Evolutionary conservation across 2,888 invertebrate species (phyloP).

Genomic region (Acanthopleura granulata): DNA sequence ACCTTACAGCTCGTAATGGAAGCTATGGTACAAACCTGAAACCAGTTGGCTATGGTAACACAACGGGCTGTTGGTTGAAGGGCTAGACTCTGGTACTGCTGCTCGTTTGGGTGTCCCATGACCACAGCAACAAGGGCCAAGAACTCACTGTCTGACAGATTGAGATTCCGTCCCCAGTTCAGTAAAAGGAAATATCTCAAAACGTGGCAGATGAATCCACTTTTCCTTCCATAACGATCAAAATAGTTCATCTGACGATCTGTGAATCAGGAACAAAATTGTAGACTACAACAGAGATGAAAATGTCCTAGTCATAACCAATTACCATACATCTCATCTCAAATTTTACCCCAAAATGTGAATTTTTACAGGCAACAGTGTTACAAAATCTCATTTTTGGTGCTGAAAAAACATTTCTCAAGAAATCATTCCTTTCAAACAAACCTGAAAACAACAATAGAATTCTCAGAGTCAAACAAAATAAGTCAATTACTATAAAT

Average conservation of each 20-base stretch:
- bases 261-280: constrained; percentile 18
- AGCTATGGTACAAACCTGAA: constrained; percentile 47
- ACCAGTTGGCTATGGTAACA: constrained; percentile 62
- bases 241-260: constrained; percentile 49
- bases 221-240: constrained; percentile 59
- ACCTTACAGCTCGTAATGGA: too few relatives aligned
- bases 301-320: too few relatives aligned
- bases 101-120: constrained; percentile 39
- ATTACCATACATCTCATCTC: too few relatives aligned
- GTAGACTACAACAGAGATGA: too few relatives aligned
- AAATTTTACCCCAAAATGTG: too few relatives aligned
- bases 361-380: too few relatives aligned
- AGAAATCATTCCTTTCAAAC: too few relatives aligned
- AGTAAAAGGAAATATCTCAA: constrained; percentile 62
- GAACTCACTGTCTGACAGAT: constrained; percentile 55
- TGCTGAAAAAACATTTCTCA: too few relatives aligned
- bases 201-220: constrained; percentile 56
- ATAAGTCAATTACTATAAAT: too few relatives aligned
- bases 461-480: too few relatives aligned
- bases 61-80: constrained; percentile 55
- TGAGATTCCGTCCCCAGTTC: constrained; percentile 57
- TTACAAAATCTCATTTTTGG: too few relatives aligned
- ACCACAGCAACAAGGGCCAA: constrained; percentile 53
- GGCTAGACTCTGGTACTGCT: constrained; percentile 45
- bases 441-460: too few relatives aligned